These are phyloP conservation scores for Entelurus aequoreus DNA, from an alignment of 2,113 vertebrate species.

Conservation along the genomic window DNA sequence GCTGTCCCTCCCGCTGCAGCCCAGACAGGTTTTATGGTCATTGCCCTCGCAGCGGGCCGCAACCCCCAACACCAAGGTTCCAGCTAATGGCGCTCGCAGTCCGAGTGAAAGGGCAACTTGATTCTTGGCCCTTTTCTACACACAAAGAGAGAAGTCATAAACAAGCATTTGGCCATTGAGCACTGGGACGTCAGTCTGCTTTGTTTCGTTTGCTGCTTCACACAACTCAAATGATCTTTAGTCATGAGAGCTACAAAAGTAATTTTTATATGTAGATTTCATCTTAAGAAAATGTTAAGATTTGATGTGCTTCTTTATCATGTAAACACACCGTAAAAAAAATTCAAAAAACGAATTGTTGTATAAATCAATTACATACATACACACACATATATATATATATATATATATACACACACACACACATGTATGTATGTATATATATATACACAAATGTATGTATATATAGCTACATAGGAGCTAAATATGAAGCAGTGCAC, in stretches of 20 bases:
- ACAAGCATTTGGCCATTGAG: slow-evolving; percentile 53
- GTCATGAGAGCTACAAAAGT: slow-evolving; percentile 20
- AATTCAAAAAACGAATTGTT: background rate
- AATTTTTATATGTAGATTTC: background rate
- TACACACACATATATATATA: too few species aligned
- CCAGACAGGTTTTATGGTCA: slow-evolving; percentile 75
- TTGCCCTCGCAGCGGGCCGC: slow-evolving; percentile 64
- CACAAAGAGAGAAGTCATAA: slow-evolving; percentile 46
- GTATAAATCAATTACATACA: too few species aligned
- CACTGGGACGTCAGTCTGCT: slow-evolving; percentile 40
- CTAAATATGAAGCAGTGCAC: too few species aligned
- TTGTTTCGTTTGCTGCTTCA: slow-evolving; percentile 36
- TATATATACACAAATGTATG: too few species aligned
- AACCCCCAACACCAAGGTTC: slow-evolving; percentile 76
- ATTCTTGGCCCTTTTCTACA: slow-evolving; percentile 55
- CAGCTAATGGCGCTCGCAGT: slow-evolving; percentile 66
- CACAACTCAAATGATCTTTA: slow-evolving; percentile 21
- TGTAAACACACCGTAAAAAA: background rate
- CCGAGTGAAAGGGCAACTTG: slow-evolving; percentile 66
- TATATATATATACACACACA: too few species aligned
- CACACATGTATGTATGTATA: too few species aligned
- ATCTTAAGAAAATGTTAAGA: background rate
- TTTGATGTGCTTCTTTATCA: background rate
- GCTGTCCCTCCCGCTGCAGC: slow-evolving; percentile 55
- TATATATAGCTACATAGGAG: too few species aligned